Conservation (phyloP, 2,888 invertebrate genomes). For the Platypus cylindrus region DNA sequence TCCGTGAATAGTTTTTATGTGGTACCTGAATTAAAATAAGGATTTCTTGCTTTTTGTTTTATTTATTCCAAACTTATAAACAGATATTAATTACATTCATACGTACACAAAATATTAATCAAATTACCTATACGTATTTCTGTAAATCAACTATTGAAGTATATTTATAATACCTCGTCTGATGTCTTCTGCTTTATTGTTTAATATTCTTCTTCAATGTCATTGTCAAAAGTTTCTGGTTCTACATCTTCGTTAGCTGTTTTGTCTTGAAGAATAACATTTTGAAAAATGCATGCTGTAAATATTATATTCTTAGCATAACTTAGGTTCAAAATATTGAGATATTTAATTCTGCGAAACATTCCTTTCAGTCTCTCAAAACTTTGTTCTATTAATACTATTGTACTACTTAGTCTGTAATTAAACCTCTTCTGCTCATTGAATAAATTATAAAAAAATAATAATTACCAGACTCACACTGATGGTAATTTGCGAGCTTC, state of each 20-base stretch:
- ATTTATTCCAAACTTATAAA: neutral
- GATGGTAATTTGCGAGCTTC: too few relatives aligned
- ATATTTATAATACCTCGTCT: neutral
- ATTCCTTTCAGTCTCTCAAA: constrained; percentile 8
- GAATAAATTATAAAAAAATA: too few relatives aligned
- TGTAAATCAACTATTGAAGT: too few relatives aligned
- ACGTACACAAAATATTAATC: neutral
- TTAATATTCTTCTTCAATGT: neutral
- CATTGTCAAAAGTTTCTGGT: neutral
- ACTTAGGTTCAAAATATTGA: constrained; percentile 4
- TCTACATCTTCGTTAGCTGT: neutral
- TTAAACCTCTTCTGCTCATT: constrained; percentile 6
- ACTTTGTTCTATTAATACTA: constrained; percentile 9
- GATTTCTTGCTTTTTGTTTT: neutral
- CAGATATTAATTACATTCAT: neutral
- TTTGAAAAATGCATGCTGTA: neutral
- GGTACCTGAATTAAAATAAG: neutral
- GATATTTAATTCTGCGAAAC: constrained; percentile 5
- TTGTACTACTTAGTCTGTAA: constrained; percentile 6
- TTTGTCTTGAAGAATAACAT: neutral
- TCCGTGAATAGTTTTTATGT: neutral
- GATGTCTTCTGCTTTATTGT: neutral
- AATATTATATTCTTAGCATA: constrained; percentile 4
- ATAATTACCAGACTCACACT: too few relatives aligned
- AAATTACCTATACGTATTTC: too few relatives aligned